phyloP scores from a whole-genome alignment of 2,888 invertebrate species.

The Dryadula phaetusa region DNA sequence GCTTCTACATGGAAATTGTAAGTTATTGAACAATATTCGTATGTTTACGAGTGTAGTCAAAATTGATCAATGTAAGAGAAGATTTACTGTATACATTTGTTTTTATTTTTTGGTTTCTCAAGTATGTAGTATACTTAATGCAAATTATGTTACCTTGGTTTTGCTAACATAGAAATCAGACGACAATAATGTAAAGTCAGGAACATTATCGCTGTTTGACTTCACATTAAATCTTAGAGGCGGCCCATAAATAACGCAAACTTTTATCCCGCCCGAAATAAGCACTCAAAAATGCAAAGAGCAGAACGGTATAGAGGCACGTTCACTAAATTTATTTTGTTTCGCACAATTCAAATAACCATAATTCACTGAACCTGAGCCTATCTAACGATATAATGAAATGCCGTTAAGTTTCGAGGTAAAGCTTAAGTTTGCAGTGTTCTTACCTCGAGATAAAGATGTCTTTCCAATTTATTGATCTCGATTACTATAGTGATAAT shows the following conservation, averaged over 20 bases:
- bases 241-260: constrained; percentile 81
- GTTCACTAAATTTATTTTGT: constrained; percentile 84
- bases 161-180: constrained; percentile 50
- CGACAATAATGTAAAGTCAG: constrained; percentile 71
- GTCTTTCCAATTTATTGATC: constrained; percentile 81
- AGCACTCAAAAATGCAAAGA: constrained; percentile 85
- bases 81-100: too few species aligned
- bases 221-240: constrained; percentile 83
- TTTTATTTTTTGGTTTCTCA: too few species aligned
- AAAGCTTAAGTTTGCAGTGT: constrained; percentile 74
- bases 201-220: constrained; percentile 82
- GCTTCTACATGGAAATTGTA: neutral
- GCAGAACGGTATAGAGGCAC: constrained; percentile 82
- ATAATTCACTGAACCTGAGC: constrained; percentile 80
- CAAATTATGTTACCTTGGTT: constrained; percentile 31
- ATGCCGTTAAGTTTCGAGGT: constrained; percentile 76
- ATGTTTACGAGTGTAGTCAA: too few species aligned
- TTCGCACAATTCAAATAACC: constrained; percentile 85
- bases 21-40: neutral
- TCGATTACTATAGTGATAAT: constrained; percentile 54
- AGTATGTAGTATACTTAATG: constrained; percentile 17
- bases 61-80: neutral
- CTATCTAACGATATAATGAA: constrained; percentile 84
- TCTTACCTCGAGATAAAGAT: constrained; percentile 76
- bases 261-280: constrained; percentile 83